Conservation (phyloP, 2,888 invertebrate genomes). For the Yponomeuta plumbellus region DNA sequence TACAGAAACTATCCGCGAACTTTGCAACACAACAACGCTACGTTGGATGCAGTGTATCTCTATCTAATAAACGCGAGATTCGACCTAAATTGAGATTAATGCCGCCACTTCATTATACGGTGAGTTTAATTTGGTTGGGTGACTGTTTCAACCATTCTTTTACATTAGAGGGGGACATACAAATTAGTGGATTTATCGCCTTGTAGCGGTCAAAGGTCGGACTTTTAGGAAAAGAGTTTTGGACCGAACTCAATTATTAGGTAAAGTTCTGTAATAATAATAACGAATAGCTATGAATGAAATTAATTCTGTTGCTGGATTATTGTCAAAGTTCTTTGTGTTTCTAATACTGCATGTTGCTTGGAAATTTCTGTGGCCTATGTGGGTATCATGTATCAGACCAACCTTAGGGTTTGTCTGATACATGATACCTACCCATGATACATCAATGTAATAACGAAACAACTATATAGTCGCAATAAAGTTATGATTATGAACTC, state of each 20-base stretch:
- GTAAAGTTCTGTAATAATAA: background rate
- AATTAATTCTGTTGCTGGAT: too few species aligned
- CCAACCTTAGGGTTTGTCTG: too few species aligned
- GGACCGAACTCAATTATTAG: background rate
- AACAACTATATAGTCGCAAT: too few species aligned
- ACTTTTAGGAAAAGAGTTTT: background rate
- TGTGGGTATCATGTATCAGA: too few species aligned
- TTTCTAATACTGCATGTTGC: too few species aligned
- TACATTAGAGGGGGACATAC: conserved; percentile 55
- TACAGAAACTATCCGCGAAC: background rate
- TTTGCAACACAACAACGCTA: background rate
- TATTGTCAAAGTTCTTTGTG: too few species aligned
- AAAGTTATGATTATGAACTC: too few species aligned
- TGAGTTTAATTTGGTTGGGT: conserved; percentile 62
- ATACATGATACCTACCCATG: too few species aligned
- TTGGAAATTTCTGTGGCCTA: too few species aligned
- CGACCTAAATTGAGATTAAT: conserved; percentile 65
- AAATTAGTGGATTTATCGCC: conserved; percentile 55
- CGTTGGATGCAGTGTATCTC: background rate
- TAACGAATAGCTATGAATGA: too few species aligned
- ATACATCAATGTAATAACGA: too few species aligned
- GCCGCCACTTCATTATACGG: conserved; percentile 62
- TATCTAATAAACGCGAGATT: conserved; percentile 8
- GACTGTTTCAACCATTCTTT: conserved; percentile 59
- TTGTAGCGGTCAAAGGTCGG: conserved; percentile 23